Conservation (phyloP, 2,113 vertebrate species). For the Centropristis striata region DNA sequence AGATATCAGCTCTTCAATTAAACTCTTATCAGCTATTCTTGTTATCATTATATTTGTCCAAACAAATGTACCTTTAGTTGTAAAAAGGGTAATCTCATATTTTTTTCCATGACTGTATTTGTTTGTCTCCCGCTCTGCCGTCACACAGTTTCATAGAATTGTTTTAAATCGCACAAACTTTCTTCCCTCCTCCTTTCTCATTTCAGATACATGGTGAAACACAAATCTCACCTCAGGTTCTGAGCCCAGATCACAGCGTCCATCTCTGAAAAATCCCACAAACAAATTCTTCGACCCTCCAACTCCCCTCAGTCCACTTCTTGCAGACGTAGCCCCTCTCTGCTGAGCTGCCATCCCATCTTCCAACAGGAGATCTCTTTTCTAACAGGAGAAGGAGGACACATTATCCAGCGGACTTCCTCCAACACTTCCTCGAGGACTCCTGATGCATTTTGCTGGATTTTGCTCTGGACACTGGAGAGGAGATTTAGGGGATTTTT, state of each 20-base stretch:
- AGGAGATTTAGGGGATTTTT: conserved; percentile 24
- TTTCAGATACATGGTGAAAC: conserved; percentile 98
- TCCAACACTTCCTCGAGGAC: conserved; percentile 43
- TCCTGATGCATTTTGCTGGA: conserved; percentile 38
- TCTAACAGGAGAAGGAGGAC: conserved; percentile 12
- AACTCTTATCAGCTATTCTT: no score
- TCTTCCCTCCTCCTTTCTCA: background rate
- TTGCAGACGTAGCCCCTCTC: background rate
- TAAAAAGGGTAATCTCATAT: no score
- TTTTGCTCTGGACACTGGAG: conserved; percentile 49
- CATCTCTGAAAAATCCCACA: conserved; percentile 25
- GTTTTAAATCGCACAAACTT: background rate
- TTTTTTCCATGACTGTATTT: no score
- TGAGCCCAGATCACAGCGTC: conserved; percentile 81
- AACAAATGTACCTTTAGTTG: no score
- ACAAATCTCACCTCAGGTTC: conserved; percentile 99
- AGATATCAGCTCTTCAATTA: no score
- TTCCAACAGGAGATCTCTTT: conserved; percentile 6
- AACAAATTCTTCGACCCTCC: conserved; percentile 14
- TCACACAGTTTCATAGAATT: background rate
- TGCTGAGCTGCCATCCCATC: conserved; percentile 30
- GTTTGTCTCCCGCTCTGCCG: background rate
- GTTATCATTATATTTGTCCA: no score
- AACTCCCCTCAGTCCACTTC: conserved; percentile 20
- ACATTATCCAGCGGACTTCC: conserved; percentile 7